phyloP scores from a whole-genome alignment of 2,888 invertebrate genomes.

The Neria commutata region DNA sequence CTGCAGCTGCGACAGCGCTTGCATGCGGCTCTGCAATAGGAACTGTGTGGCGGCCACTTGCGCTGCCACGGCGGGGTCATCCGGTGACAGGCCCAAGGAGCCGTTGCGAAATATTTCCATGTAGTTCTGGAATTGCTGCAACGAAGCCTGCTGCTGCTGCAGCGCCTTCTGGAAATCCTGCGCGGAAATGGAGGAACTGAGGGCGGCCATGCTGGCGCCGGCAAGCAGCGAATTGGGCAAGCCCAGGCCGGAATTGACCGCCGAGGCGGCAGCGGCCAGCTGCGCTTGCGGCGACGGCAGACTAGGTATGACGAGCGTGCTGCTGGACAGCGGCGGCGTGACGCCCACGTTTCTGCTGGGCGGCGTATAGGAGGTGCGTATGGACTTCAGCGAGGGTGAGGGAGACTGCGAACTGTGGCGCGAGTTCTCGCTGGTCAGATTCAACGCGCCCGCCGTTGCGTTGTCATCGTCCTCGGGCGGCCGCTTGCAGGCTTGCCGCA shows the following conservation, averaged over 20 bases:
- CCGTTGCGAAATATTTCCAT: slow-evolving; percentile 58
- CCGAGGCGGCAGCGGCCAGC: slow-evolving; percentile 41
- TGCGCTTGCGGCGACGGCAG: slow-evolving; percentile 50
- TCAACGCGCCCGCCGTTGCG: slow-evolving; percentile 53
- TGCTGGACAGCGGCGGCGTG: background rate
- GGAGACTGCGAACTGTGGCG: slow-evolving; percentile 55
- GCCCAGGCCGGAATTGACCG: slow-evolving; percentile 38
- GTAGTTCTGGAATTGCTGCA: slow-evolving; percentile 61
- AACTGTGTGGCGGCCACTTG: slow-evolving; percentile 69
- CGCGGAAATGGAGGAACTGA: slow-evolving; percentile 42
- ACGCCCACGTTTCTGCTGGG: no score
- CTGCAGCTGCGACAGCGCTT: slow-evolving; percentile 81
- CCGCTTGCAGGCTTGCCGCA: slow-evolving; percentile 21
- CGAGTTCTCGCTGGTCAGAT: slow-evolving; percentile 59
- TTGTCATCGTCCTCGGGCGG: slow-evolving; percentile 43
- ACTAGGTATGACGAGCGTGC: slow-evolving; percentile 40
- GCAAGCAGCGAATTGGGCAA: slow-evolving; percentile 45
- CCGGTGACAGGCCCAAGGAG: slow-evolving; percentile 47
- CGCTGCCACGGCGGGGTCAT: slow-evolving; percentile 53
- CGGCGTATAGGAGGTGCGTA: slow-evolving; percentile 22
- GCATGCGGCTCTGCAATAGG: slow-evolving; percentile 75
- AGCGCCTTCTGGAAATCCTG: slow-evolving; percentile 59
- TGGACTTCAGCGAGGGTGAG: slow-evolving; percentile 42
- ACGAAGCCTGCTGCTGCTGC: slow-evolving; percentile 58
- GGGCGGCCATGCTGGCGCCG: slow-evolving; percentile 34